phyloP scores from a whole-genome alignment of 2,797 vertebrate species.

The Xerus rutilus region DNA sequence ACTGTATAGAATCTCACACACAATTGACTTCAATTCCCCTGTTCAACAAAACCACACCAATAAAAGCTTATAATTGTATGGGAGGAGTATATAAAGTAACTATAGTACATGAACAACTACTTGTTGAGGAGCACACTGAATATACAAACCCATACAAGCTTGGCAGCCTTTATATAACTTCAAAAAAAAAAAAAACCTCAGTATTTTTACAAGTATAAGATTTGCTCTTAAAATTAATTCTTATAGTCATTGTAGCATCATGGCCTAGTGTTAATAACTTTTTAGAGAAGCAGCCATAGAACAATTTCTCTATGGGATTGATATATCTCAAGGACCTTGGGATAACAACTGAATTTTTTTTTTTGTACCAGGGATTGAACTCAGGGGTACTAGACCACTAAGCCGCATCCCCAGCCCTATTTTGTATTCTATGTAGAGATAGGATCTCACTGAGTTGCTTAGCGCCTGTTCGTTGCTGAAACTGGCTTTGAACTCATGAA shows the following conservation, averaged over 20 bases:
- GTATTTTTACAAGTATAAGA: not conserved
- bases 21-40: not conserved
- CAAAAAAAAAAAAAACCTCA: not conserved
- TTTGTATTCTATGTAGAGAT: too few relatives aligned
- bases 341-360: not conserved
- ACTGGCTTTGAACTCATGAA: too few relatives aligned
- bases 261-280: not conserved
- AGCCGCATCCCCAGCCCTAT: too few relatives aligned
- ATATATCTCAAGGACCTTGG: not conserved
- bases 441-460: too few relatives aligned
- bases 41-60: not conserved
- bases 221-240: conserved; percentile 16
- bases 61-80: not conserved
- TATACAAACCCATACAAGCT: not conserved
- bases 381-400: too few relatives aligned
- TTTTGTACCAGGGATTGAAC: too few relatives aligned
- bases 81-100: not conserved
- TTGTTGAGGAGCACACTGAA: not conserved
- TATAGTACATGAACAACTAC: not conserved
- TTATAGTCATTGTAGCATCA: not conserved
- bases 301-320: not conserved
- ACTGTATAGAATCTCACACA: not conserved
- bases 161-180: not conserved
- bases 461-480: too few relatives aligned
- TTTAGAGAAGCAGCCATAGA: not conserved